A percentile compares a stretch with the other conserved stretches of the same genome.
Conservation (phyloP, 2,888 invertebrate species). For the Euzophera pinguis region DNA sequence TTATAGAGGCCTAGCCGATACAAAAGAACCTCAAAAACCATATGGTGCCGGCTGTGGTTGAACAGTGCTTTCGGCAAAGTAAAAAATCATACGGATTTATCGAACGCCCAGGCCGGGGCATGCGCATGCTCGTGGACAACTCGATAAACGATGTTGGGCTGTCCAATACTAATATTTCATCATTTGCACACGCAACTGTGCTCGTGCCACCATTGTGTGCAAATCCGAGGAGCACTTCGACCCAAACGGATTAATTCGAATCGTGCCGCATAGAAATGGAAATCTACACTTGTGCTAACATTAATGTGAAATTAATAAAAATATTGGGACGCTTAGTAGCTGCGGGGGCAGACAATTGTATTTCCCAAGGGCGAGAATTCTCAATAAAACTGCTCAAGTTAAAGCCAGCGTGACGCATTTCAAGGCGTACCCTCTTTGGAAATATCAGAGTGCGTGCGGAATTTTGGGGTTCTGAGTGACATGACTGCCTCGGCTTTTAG, state of each 20-base stretch:
- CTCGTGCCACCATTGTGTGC: conserved; percentile 57
- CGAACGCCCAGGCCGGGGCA: conserved; percentile 22
- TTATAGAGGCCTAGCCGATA: conserved; percentile 39
- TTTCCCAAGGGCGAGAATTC: conserved; percentile 42
- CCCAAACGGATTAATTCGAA: conserved; percentile 51
- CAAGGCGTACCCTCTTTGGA: conserved; percentile 40
- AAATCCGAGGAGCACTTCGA: conserved; percentile 56
- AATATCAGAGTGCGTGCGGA: conserved; percentile 46
- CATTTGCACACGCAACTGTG: conserved; percentile 56
- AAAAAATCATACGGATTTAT: conserved; percentile 37
- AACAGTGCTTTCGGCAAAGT: conserved; percentile 26
- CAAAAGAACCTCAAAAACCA: conserved; percentile 39
- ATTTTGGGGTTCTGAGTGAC: conserved; percentile 51
- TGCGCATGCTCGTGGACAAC: conserved; percentile 36
- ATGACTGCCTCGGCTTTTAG: conserved; percentile 41
- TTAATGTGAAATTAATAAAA: conserved; percentile 33
- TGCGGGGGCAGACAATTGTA: conserved; percentile 36
- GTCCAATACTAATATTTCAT: conserved; percentile 56
- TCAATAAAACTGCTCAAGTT: conserved; percentile 41
- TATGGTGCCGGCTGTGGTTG: conserved; percentile 2
- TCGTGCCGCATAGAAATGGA: conserved; percentile 33
- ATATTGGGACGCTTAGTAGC: conserved; percentile 23
- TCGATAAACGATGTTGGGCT: conserved; percentile 39
- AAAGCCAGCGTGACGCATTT: conserved; percentile 36
- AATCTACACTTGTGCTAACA: conserved; percentile 26